Evolutionary conservation across 2,797 vertebrate genomes (phyloP), one percentile per base, ranked within the genome.

Genomic region (Enteromius radiatus): DNA sequence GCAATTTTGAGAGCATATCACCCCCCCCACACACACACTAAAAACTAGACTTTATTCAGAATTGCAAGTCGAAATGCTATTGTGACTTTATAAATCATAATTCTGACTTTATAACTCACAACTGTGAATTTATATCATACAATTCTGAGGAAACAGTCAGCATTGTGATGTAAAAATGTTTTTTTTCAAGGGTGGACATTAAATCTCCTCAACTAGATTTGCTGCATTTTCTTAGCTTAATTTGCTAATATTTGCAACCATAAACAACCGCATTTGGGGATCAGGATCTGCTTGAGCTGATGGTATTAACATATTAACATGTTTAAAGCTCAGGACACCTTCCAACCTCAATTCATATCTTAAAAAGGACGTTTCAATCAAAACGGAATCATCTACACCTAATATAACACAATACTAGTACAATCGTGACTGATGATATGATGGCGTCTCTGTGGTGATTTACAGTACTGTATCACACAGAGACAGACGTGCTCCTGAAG

Each of bases 381-480:
- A 15, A 26, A 23, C 65, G 23, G 26, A 49, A 33, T 26, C 10
- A 26, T 38, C 23, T 63, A 56, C 74, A 84, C 19, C 28, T 68
- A 63, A 77, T 80, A 82, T 76, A 84, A 80, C 1, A 64, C 6
- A 21, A 36, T n/a, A 45, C 45, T 38, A 59, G 33, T 26, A 31
- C 59, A 5, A 47, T n/a, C 68, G 63, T 65, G 64, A 43, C 61
- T 68, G 41, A 75, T 65, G 33, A 80, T 61, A 61, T 54, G 21
- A 43, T 17, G 14, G 33, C n/a, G 15, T 65, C 49, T 59, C 36
- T 45, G 43, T 19, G 41, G 23, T 76, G 70, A 83, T 87, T 56
- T 76, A 56, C 52, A 52, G 70, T 68, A 65, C 70, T 36, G 49
- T 38, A 14, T 52, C 21, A 73, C 77, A 52, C 75, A 76, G 76